Conservation (phyloP, 2,113 vertebrate species). For the Rhinopomastus cyanomelas region DNA sequence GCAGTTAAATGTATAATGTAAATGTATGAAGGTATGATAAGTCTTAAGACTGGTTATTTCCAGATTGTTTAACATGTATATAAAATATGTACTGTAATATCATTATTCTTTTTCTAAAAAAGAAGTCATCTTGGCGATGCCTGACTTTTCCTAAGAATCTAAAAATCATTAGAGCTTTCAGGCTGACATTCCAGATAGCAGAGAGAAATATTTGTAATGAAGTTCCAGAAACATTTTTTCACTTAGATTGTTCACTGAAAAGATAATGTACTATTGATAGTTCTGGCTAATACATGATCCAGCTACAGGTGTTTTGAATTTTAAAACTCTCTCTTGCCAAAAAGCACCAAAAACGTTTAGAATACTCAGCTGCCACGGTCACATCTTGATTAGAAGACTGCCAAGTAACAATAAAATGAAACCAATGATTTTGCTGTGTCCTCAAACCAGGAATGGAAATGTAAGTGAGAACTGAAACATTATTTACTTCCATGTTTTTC, state of each 20-base stretch:
- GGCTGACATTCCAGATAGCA: slow-evolving; percentile 7
- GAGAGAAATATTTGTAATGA: slow-evolving; percentile 33
- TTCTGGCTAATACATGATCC: slow-evolving; percentile 39
- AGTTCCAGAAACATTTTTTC: slow-evolving; percentile 61
- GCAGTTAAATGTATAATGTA: not conserved
- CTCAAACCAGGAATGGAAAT: not conserved
- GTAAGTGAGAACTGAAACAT: not conserved
- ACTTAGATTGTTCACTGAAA: slow-evolving; percentile 46
- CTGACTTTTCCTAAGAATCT: slow-evolving; percentile 20
- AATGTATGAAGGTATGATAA: not conserved
- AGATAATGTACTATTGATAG: slow-evolving; percentile 55
- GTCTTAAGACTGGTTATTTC: not conserved
- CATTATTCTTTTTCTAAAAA: not conserved
- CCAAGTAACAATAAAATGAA: slow-evolving; percentile 35
- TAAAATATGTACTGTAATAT: not conserved
- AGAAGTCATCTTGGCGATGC: not conserved
- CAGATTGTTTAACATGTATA: not conserved
- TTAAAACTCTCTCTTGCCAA: slow-evolving; percentile 22
- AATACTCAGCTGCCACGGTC: slow-evolving; percentile 15
- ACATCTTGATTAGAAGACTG: slow-evolving; percentile 5
- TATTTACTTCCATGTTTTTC: not conserved
- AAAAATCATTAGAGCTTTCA: slow-evolving; percentile 35
- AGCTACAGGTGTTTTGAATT: slow-evolving; percentile 48
- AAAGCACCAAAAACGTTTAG: not conserved
- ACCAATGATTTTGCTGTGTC: slow-evolving; percentile 14